Base-by-base conservation (phyloP, 2,113 vertebrate genomes). In the Lycocorax pyrrhopterus region DNA sequence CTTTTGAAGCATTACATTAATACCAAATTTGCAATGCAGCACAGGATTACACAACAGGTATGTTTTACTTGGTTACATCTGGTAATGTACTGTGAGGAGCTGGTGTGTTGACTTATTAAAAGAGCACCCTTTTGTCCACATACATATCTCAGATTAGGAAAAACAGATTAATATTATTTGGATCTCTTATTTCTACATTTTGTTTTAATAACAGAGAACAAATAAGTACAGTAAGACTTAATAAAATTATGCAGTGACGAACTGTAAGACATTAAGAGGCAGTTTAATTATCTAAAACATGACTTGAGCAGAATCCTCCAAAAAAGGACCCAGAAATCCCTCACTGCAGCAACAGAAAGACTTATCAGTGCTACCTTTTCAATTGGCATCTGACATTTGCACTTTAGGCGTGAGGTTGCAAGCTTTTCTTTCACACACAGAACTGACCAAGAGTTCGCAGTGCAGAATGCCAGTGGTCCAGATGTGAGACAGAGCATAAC, bases 1-100 rank as follows among this genome's bases (percentile, higher is more conserved):
- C 33, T 90, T 92, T 92, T 90, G 95, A 96, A 92, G 86, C 35
- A 63, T 71, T 81, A 46, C 68, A 84, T 77, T 90, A 95, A 77
- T 83, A 82, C 17, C 23, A 88, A 73, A 79, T 89, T 64, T 87
- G 82, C 41, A 89, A 58, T 55, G 30, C 35, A 91, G 71, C n/a
- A 47, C 46, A 67, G 74, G 80, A 77, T 83, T 87, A 83, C 67
- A 87, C 67, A 94, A 94, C 51, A 96, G 68, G 51, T 90, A 60
- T 6, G 1, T 81, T 95, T 90, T 77, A 72, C 60, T 77, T 91
- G 55, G 21, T 51, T 90, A 49, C 46, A 77, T 46, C 25, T 68
- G 21, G 44, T 59, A 56, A 37, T 84, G 33, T 71, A 37, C 52
- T 81, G 41, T 68, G 69, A 93, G 73, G 60, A 81, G 62, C 46